A percentile compares a stretch with the other conserved stretches of the same genome.
phyloP scores from a whole-genome alignment of 2,113 vertebrate genomes.

The Odontophorus gujanensis region DNA sequence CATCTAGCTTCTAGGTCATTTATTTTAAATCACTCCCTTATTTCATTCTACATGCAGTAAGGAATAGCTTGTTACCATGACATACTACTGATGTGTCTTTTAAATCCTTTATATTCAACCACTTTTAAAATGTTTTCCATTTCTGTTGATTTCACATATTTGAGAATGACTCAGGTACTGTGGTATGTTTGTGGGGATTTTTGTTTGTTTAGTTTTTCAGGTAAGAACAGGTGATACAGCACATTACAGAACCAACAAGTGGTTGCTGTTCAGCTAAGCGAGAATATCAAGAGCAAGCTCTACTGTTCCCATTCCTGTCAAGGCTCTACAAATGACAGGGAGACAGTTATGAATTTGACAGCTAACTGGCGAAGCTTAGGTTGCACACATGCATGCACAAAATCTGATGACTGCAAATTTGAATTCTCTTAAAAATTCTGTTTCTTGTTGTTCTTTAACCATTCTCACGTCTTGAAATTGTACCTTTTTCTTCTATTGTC shows the following conservation, averaged over 20 bases:
- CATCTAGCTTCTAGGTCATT: neutral
- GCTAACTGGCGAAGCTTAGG: neutral
- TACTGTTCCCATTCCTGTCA: neutral
- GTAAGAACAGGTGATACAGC: neutral
- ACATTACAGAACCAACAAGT: too few species aligned
- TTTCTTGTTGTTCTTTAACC: neutral
- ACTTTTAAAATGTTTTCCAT: neutral
- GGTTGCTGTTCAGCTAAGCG: neutral
- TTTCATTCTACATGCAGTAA: neutral
- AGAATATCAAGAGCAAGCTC: neutral
- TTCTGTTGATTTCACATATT: neutral
- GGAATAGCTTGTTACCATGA: neutral
- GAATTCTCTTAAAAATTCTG: neutral
- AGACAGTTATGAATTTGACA: neutral
- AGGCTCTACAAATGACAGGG: neutral
- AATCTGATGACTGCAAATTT: neutral
- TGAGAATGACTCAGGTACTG: neutral
- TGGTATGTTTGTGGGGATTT: neutral
- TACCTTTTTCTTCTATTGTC: neutral
- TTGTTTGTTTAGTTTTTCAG: fast-evolving
- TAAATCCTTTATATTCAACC: fast-evolving
- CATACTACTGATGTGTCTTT: neutral
- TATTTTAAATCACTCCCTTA: neutral
- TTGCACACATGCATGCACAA: neutral
- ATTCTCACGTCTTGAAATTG: neutral